Conservation (phyloP, 2,113 vertebrate genomes). For the Callipepla squamata region DNA sequence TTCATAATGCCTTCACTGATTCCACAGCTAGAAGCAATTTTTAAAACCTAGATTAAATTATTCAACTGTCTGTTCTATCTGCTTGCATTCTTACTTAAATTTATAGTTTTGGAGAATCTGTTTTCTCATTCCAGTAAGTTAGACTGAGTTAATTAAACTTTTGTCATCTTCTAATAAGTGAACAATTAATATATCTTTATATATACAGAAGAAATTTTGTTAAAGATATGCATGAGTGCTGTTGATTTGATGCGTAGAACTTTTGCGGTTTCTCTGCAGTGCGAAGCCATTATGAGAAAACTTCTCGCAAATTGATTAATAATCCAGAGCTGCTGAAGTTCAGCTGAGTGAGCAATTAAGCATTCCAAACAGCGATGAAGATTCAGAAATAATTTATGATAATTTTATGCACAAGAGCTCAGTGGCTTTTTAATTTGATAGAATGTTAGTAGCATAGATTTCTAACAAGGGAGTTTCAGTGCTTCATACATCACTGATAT, state of each 20-base stretch:
- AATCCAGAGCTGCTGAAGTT: constrained; percentile 79
- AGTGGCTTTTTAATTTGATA: constrained; percentile 90
- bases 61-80: background rate
- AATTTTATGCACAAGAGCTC: constrained; percentile 89
- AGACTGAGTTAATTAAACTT: background rate
- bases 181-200: background rate
- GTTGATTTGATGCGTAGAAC: constrained; percentile 48
- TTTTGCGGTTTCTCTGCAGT: constrained; percentile 47
- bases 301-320: constrained; percentile 82
- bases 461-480: constrained; percentile 88
- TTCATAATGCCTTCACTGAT: background rate
- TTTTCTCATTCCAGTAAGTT: background rate
- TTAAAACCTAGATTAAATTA: background rate
- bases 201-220: constrained; percentile 21
- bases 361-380: constrained; percentile 83
- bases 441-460: constrained; percentile 89
- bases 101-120: background rate
- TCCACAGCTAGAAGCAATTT: background rate
- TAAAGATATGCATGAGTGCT: constrained; percentile 39
- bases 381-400: constrained; percentile 86
- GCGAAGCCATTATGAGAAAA: constrained; percentile 74
- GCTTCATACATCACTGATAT: constrained; percentile 90
- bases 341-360: constrained; percentile 87
- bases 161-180: background rate
- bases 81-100: background rate